phyloP scores from a whole-genome alignment of 2,888 invertebrate species.

The Encarsia formosa region DNA sequence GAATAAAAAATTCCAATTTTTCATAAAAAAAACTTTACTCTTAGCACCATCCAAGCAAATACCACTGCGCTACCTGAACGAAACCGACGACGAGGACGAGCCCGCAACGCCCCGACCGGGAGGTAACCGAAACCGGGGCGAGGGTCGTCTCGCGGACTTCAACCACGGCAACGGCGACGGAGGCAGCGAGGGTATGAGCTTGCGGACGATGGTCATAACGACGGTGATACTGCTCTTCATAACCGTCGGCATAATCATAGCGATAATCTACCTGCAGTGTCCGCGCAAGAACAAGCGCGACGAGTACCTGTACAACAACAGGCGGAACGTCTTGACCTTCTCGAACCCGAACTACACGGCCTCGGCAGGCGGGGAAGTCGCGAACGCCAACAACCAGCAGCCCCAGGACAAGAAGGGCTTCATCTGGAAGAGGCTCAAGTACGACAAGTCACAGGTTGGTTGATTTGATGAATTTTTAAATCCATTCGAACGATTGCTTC shows the following conservation, averaged over 20 bases:
- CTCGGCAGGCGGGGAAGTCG: constrained; percentile 34
- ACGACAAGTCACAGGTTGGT: constrained; percentile 70
- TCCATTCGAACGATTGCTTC: too few species aligned
- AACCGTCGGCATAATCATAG: constrained; percentile 44
- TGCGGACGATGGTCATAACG: constrained; percentile 50
- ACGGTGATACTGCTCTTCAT: constrained; percentile 49
- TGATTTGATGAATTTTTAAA: too few species aligned
- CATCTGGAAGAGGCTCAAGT: constrained; percentile 73
- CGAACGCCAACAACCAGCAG: constrained; percentile 43
- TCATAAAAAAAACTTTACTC: too few species aligned
- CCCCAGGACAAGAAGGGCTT: constrained; percentile 57
- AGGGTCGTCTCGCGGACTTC: constrained; percentile 45
- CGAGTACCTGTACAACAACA: constrained; percentile 57
- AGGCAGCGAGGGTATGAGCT: constrained; percentile 40
- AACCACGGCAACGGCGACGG: constrained; percentile 41
- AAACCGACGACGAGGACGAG: constrained; percentile 44
- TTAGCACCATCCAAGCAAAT: constrained; percentile 46
- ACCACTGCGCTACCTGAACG: constrained; percentile 44
- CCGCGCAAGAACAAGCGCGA: constrained; percentile 53
- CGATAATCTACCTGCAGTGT: constrained; percentile 49
- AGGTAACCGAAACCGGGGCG: constrained; percentile 31
- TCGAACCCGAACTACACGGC: constrained; percentile 84
- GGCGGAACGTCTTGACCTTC: constrained; percentile 75
- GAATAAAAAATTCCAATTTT: too few species aligned
- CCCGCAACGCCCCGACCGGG: constrained; percentile 29